These are phyloP conservation scores for Tubulanus polymorphus DNA, from an alignment of 2,888 invertebrate genomes.

Conservation along the genomic window DNA sequence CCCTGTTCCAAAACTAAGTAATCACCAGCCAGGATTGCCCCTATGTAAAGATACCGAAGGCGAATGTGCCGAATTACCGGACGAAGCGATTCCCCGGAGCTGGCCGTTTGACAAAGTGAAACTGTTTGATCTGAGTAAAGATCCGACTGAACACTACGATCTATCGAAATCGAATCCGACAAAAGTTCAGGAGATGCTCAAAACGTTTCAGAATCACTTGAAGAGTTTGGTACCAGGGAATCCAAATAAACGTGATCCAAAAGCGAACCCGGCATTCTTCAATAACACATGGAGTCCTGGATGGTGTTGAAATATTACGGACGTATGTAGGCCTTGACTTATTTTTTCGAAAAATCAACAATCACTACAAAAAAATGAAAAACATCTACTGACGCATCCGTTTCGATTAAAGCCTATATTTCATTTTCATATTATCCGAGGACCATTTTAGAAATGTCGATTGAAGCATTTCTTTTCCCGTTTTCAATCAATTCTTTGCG, in stretches of 20 bases:
- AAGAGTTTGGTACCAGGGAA: constrained; percentile 22
- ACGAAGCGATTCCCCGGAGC: not conserved
- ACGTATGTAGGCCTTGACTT: too few relatives aligned
- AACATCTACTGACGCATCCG: too few relatives aligned
- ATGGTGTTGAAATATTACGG: not conserved
- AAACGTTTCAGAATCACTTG: constrained; percentile 24
- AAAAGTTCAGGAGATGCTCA: constrained; percentile 24
- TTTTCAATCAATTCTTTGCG: too few relatives aligned
- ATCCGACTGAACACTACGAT: constrained; percentile 31
- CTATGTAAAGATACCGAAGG: not conserved
- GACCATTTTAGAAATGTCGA: too few relatives aligned
- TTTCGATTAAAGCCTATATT: too few relatives aligned
- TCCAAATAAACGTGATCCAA: constrained; percentile 24
- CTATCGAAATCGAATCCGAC: constrained; percentile 23
- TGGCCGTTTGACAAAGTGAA: not conserved
- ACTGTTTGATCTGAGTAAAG: constrained; percentile 20
- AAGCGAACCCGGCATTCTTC: constrained; percentile 25
- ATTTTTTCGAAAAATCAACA: too few relatives aligned
- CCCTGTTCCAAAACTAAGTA: not conserved
- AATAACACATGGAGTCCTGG: constrained; percentile 32
- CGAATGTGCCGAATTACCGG: not conserved
- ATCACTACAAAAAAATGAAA: too few relatives aligned
- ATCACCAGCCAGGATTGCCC: not conserved
- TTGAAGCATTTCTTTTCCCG: too few relatives aligned
- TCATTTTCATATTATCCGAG: too few relatives aligned